Conservation (phyloP, 2,797 vertebrate species). For the Sebastolobus alascanus region DNA sequence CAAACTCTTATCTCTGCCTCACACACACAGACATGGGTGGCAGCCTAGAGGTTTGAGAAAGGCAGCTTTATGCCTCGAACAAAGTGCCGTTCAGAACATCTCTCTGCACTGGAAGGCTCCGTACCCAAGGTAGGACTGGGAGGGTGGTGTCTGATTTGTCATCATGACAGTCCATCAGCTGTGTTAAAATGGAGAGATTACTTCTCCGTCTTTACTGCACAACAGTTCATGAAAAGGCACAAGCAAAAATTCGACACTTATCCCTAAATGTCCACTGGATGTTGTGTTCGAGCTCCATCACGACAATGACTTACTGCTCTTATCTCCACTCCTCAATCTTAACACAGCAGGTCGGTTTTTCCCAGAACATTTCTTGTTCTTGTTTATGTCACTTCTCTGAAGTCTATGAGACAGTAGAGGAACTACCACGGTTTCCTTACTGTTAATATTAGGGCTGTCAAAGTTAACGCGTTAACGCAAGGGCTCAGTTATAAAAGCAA, state of each 20-base stretch:
- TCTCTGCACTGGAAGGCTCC: neutral
- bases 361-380: neutral
- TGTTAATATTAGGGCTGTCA: neutral
- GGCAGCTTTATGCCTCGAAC: slow-evolving; percentile 22
- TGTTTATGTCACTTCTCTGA: neutral
- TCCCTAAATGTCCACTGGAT: neutral
- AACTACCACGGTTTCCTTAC: neutral
- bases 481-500: too few relatives aligned
- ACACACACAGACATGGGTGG: slow-evolving; percentile 36
- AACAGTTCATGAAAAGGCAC: neutral
- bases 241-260: neutral
- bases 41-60: slow-evolving; percentile 25
- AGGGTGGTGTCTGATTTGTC: neutral
- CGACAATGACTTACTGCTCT: neutral
- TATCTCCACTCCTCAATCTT: neutral
- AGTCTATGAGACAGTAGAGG: neutral
- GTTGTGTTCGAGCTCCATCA: neutral
- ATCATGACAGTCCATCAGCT: neutral
- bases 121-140: neutral
- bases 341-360: neutral
- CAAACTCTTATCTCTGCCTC: slow-evolving; percentile 43
- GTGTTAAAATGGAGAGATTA: neutral
- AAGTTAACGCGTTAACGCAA: too few relatives aligned
- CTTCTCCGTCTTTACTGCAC: neutral
- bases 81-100: neutral